These are phyloP conservation scores for Gasterosteus nipponicus DNA, from an alignment of 2,113 vertebrate genomes.

Conservation along the genomic window DNA sequence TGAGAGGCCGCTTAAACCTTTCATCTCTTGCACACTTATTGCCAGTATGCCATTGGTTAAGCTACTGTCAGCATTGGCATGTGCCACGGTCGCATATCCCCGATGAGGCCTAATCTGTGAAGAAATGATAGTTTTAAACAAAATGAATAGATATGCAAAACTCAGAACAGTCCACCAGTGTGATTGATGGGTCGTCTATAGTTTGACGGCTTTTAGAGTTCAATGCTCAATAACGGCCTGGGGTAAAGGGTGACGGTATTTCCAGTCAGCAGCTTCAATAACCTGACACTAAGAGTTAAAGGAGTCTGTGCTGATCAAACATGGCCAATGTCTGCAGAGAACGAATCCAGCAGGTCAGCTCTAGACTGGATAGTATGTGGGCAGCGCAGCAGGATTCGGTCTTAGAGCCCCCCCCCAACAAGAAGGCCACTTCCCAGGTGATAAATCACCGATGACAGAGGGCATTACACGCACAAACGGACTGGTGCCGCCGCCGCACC, in stretches of 20 bases:
- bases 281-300: background rate
- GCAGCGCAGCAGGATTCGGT: conserved; percentile 28
- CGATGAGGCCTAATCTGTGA: background rate
- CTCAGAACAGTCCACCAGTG: background rate
- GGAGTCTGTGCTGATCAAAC: background rate
- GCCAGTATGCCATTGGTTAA: no score
- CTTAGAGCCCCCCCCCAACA: background rate
- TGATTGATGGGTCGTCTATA: background rate
- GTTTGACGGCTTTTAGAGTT: background rate
- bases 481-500: conserved; percentile 57
- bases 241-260: background rate
- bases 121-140: background rate
- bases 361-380: conserved; percentile 6
- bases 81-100: background rate
- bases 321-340: background rate
- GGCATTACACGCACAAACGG: conserved; percentile 75
- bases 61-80: background rate
- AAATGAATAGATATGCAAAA: background rate
- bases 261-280: background rate
- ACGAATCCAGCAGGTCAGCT: conserved; percentile 31
- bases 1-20: no score
- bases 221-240: background rate
- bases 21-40: no score
- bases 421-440: conserved; percentile 69
- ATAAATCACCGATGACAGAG: conserved; percentile 77